These are phyloP conservation scores for Strigamia crassipes DNA, from an alignment of 2,888 invertebrate species.

Conservation along the genomic window DNA sequence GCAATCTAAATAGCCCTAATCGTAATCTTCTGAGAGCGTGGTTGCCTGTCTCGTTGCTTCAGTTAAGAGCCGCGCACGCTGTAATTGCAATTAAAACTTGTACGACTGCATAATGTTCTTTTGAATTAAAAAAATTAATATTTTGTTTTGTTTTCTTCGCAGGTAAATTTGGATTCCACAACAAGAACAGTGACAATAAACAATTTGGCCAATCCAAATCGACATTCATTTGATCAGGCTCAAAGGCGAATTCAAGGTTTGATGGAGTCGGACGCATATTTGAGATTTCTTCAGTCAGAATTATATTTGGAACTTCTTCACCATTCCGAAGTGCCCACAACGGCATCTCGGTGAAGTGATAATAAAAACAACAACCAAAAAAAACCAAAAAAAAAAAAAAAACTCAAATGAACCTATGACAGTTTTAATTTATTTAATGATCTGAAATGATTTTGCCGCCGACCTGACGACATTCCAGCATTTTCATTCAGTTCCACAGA, in stretches of 20 bases:
- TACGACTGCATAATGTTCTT: neutral
- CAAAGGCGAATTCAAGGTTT: conserved; percentile 64
- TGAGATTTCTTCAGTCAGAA: conserved; percentile 64
- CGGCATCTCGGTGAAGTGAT: conserved; percentile 41
- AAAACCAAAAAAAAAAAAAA: neutral
- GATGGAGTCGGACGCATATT: conserved; percentile 65
- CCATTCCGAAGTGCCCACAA: conserved; percentile 54
- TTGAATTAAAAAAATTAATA: neutral
- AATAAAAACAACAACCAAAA: neutral
- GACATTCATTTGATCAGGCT: conserved; percentile 63
- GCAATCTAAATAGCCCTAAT: too few species aligned
- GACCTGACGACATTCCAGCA: conserved; percentile 33
- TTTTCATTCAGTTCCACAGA: neutral
- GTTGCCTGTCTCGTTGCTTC: too few species aligned
- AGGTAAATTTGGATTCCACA: conserved; percentile 64
- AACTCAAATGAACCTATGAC: neutral
- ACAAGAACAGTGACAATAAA: conserved; percentile 61
- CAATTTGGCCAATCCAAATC: conserved; percentile 59
- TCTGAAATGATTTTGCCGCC: neutral
- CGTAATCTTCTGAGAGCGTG: too few species aligned
- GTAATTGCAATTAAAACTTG: too few species aligned
- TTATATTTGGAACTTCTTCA: conserved; percentile 60
- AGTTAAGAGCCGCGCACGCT: too few species aligned
- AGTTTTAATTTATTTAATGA: conserved; percentile 25
- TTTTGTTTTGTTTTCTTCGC: neutral